phyloP scores from a whole-genome alignment of 1,140 invertebrate species.

The Theocolax elegans region DNA sequence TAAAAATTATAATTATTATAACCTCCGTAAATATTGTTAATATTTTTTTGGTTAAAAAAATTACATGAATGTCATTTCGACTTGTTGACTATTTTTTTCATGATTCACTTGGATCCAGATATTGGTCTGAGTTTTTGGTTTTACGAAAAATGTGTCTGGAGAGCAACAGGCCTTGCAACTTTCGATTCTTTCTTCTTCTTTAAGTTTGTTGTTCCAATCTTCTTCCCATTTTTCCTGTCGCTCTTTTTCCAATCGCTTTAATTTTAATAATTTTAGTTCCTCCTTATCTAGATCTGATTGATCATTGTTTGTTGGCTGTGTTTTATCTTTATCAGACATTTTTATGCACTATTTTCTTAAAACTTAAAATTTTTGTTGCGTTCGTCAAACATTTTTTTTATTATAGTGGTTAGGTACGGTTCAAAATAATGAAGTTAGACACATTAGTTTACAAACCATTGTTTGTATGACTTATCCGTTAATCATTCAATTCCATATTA shows the following conservation, averaged over 20 bases:
- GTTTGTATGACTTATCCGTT: too few species aligned
- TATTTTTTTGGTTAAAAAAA: background rate
- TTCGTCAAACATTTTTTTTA: too few species aligned
- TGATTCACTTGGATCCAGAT: conserved; percentile 45
- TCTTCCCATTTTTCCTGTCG: conserved; percentile 44
- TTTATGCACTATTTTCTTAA: too few species aligned
- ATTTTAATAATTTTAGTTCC: background rate
- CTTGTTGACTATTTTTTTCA: conserved; percentile 44
- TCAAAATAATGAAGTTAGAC: too few species aligned
- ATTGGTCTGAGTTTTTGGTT: conserved; percentile 46
- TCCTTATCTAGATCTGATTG: too few species aligned
- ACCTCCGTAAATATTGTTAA: too few species aligned
- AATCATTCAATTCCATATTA: too few species aligned
- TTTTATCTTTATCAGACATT: too few species aligned
- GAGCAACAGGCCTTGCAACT: conserved; percentile 38
- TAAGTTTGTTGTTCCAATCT: conserved; percentile 40
- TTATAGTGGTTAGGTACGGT: too few species aligned
- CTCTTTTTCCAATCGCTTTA: conserved; percentile 19
- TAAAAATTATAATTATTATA: background rate
- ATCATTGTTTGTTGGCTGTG: too few species aligned
- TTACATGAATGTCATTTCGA: conserved; percentile 47
- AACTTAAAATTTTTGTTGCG: too few species aligned
- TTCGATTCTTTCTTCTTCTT: conserved; percentile 39
- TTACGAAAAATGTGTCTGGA: conserved; percentile 33
- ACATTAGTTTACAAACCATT: too few species aligned